A percentile compares a stretch with the other conserved stretches of the same genome.
These are phyloP conservation scores for Cataglyphis cursor DNA, from an alignment of 2,888 invertebrate species.

Conservation along the genomic window DNA sequence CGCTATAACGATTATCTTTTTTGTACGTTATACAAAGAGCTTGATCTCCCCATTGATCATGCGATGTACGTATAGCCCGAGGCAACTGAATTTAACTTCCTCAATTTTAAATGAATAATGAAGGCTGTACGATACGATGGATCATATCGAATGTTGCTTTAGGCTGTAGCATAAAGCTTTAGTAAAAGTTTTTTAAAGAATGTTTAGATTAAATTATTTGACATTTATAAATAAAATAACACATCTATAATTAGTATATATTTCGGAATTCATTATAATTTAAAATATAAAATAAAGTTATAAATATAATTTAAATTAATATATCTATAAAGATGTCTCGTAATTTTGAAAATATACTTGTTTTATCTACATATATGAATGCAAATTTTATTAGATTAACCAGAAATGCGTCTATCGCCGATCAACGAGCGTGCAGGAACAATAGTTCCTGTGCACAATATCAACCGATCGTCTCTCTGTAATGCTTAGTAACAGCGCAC, in stretches of 20 bases:
- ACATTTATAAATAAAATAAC: background rate
- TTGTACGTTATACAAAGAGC: background rate
- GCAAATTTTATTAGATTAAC: background rate
- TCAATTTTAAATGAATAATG: slow-evolving; percentile 13
- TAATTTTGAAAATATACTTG: background rate
- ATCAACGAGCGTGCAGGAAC: background rate
- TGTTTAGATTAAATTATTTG: background rate
- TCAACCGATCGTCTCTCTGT: background rate
- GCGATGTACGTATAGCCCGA: background rate
- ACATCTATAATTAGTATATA: background rate
- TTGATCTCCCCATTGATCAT: slow-evolving; percentile 22
- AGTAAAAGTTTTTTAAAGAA: background rate
- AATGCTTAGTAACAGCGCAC: slow-evolving; percentile 8
- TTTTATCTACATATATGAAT: background rate
- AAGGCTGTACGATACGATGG: background rate
- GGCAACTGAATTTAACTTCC: slow-evolving; percentile 2
- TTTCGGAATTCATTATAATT: background rate
- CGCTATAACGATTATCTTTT: slow-evolving; percentile 40
- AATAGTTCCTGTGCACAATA: slow-evolving; percentile 37
- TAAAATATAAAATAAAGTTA: background rate
- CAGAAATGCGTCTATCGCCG: slow-evolving; percentile 4
- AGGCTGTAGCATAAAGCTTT: background rate
- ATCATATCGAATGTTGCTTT: slow-evolving; percentile 3
- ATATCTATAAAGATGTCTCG: background rate
- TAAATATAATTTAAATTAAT: background rate